Evolutionary conservation across 1,140 invertebrate genomes (phyloP).

Genomic region (Akabosia matsudoensis): DNA sequence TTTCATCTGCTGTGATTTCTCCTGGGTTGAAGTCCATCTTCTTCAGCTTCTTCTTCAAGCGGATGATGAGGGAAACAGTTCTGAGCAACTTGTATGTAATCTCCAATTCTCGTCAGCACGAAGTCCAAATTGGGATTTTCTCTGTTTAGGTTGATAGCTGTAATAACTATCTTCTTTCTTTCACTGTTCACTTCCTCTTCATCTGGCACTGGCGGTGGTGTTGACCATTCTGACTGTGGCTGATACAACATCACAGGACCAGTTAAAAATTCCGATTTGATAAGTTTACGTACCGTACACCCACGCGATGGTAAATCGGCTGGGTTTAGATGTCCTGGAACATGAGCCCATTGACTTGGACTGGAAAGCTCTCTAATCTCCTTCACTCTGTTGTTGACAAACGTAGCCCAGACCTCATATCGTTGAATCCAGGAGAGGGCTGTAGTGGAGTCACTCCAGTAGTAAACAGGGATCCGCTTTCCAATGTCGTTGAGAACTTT

Average conservation of each 20-base stretch:
- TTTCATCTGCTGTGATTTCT: neutral
- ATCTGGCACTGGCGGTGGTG: neutral
- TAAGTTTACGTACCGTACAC: neutral
- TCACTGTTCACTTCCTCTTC: neutral
- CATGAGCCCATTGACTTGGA: neutral
- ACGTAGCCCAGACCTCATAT: constrained; percentile 35
- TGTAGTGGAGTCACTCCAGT: constrained; percentile 1
- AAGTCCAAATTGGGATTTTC: neutral
- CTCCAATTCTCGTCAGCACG: neutral
- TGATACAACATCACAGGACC: neutral
- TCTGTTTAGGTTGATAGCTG: neutral
- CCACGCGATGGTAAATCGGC: neutral
- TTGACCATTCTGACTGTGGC: neutral
- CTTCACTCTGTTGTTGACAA: constrained; percentile 41
- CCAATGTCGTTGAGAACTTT: neutral
- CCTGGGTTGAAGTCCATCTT: neutral
- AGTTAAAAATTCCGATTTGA: neutral
- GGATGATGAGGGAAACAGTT: neutral
- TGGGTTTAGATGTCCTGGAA: neutral
- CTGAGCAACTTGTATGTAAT: neutral
- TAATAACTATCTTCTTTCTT: neutral
- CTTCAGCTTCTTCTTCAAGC: neutral
- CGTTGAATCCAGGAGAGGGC: neutral
- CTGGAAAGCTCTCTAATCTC: constrained; percentile 27
- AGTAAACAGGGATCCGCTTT: neutral